These are phyloP conservation scores for Sesamia nonagrioides DNA, from an alignment of 1,140 invertebrate genomes.

Conservation along the genomic window DNA sequence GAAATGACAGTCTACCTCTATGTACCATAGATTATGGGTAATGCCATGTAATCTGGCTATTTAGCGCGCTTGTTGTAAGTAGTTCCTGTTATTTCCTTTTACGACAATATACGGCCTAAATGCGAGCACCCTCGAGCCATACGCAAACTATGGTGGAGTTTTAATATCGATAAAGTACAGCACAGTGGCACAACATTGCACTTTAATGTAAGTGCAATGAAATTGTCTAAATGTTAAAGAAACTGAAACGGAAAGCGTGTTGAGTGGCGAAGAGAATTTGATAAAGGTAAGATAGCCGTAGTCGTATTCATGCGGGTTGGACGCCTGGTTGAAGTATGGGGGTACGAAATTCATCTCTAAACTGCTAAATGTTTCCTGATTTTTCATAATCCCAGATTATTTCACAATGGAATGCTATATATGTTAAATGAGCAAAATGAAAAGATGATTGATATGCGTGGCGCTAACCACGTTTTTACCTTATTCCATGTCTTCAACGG, in stretches of 20 bases:
- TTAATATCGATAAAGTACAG: conserved; percentile 29
- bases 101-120: conserved; percentile 33
- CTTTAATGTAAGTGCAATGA: background rate
- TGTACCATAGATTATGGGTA: conserved; percentile 2
- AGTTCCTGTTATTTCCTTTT: conserved; percentile 41
- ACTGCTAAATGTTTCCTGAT: background rate
- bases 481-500: background rate
- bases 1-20: background rate
- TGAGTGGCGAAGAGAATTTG: background rate
- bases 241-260: background rate
- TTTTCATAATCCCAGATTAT: background rate
- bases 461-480: background rate
- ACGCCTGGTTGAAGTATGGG: too few relatives aligned
- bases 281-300: background rate
- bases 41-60: conserved; percentile 21
- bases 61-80: conserved; percentile 5
- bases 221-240: background rate
- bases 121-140: conserved; percentile 13
- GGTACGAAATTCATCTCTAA: too few relatives aligned
- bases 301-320: too few relatives aligned
- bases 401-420: too few relatives aligned
- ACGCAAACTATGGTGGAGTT: conserved; percentile 28
- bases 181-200: conserved; percentile 28
- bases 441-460: background rate
- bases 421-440: background rate